Base-by-base conservation (phyloP, 2,113 vertebrate genomes). In the Scopus umbretta region DNA sequence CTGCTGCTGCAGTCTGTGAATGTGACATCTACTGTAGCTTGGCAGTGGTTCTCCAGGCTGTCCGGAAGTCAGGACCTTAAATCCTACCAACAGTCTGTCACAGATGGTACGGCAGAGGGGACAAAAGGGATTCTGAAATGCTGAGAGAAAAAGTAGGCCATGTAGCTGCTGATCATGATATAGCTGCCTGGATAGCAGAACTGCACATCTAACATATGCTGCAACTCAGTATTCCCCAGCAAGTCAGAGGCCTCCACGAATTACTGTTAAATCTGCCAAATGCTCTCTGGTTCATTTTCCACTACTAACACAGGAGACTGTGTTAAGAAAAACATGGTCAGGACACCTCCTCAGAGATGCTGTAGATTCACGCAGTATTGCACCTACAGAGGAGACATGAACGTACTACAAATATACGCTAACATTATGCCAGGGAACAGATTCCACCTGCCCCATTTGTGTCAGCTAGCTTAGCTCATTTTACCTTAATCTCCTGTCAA, bases 41-140 rank as follows among this genome's bases (percentile, higher is more conserved):
- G 67, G 80, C 3, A 6, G 45, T 55, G 75, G 40, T 88, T 94
- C 80, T 80, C 81, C 78, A 92, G 89, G 80, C 83, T 17, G 3
- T 50, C 80, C 76, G 73, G 53, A 82, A 96, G 73, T 65, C 91
- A 95, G 42, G 58, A 56, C 50, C 66, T 80, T 80, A 95, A 96
- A 96, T 95, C 93, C 80, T 86, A 73, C 70, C 80, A 94, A 75
- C 62, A 85, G 89, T 21, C 89, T 92, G 84, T 82, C 96, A 95
- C 95, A 97, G 95, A 96, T 92, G 94, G 96, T n/a, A 68, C 2
- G 3, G 73, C 86, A 96, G 73, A 96, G 96, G 78, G 78, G 40
- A 34, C 90, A 94, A 71, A 49, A 71, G 42, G 50, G 62, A 95
- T 93, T 88, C 92, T 92, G 88, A 94, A 88, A 86, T 5, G 40